phyloP scores from a whole-genome alignment of 2,113 vertebrate genomes.

The Istiophorus platypterus region DNA sequence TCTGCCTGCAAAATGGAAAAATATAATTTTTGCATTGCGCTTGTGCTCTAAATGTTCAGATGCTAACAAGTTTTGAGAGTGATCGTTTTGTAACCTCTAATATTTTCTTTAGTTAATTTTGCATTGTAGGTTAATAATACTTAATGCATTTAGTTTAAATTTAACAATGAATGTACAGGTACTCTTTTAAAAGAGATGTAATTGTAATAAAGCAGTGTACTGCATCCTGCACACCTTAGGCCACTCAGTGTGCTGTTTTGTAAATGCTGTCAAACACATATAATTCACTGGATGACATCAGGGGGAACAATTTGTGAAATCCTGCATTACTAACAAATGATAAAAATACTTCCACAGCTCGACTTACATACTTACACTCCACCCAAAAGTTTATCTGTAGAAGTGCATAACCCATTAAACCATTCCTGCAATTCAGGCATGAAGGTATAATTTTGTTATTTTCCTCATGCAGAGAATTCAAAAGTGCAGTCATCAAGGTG shows the following conservation, averaged over 20 bases:
- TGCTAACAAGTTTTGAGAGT: constrained; percentile 3
- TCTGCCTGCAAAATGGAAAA: constrained; percentile 2
- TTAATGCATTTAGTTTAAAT: background rate
- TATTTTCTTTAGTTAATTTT: background rate
- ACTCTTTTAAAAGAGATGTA: background rate
- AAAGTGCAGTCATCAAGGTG: constrained; percentile 33
- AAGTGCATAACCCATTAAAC: background rate
- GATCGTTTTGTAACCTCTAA: constrained; percentile 6
- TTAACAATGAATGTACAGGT: background rate
- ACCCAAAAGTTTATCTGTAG: constrained; percentile 6
- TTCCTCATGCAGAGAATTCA: constrained; percentile 21
- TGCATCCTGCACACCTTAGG: background rate
- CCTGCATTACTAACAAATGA: constrained; percentile 18
- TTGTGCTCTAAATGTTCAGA: constrained; percentile 15
- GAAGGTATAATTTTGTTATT: constrained; percentile 41
- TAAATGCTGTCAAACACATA: constrained; percentile 1
- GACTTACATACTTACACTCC: background rate
- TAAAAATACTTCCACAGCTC: constrained; percentile 5
- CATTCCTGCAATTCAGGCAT: constrained; percentile 8
- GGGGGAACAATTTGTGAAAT: background rate
- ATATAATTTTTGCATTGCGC: background rate
- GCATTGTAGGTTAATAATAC: background rate
- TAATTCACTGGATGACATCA: background rate
- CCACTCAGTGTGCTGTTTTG: background rate
- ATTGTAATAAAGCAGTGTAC: background rate